Percentiles rank a stretch among this genome's conserved stretches.
Evolutionary conservation across 2,797 vertebrate species (phyloP).

Genomic region (Mormyrus hasselquistii): DNA sequence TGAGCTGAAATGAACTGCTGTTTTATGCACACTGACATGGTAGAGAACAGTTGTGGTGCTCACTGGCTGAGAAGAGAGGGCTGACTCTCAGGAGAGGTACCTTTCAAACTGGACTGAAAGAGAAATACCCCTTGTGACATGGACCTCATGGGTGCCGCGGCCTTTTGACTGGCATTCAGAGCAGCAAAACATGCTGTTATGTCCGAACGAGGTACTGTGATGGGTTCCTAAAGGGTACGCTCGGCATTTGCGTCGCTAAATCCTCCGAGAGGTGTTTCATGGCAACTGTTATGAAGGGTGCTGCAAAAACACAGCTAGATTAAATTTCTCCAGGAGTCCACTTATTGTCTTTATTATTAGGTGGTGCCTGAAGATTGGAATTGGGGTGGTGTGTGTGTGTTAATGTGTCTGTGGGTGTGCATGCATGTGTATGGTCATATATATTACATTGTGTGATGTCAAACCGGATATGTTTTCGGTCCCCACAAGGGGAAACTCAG

Average conservation of each 20-base stretch:
- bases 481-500: neutral
- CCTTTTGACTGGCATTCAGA: neutral
- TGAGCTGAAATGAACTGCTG: neutral
- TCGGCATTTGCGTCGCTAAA: neutral
- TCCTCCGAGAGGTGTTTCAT: neutral
- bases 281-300: neutral
- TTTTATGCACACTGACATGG: neutral
- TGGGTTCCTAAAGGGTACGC: neutral
- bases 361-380: neutral
- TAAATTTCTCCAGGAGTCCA: neutral
- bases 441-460: neutral
- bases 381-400: neutral
- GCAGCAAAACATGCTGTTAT: neutral
- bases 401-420: neutral
- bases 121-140: neutral
- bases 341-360: neutral
- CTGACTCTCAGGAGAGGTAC: neutral
- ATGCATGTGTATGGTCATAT: neutral
- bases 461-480: neutral
- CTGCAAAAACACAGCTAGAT: neutral
- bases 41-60: neutral
- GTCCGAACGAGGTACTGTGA: neutral
- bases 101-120: neutral
- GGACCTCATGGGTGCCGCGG: neutral
- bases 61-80: neutral